Percentiles rank a stretch among this genome's conserved stretches.
phyloP scores from a whole-genome alignment of 37 sponge, comb jelly and placozoan genomes.

The Mnemiopsis leidyi region DNA sequence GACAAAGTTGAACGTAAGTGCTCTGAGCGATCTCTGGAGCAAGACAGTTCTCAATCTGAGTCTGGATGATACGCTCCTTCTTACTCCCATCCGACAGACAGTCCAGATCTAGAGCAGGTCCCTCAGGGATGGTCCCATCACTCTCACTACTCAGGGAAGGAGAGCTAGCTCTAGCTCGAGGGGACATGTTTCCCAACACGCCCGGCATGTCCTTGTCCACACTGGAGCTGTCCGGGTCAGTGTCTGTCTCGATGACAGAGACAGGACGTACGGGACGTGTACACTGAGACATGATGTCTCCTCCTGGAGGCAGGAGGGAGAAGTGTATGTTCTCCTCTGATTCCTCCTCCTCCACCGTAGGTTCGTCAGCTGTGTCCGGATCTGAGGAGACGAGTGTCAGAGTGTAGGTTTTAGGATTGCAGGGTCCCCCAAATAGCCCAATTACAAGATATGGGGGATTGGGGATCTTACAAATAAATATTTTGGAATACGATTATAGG shows the following conservation, averaged over 20 bases:
- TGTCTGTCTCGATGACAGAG: background rate
- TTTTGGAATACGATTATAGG: no score
- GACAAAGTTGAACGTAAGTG: conserved; percentile 22
- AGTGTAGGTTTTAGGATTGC: no score
- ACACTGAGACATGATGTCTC: background rate
- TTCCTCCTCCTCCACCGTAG: background rate
- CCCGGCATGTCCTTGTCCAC: background rate
- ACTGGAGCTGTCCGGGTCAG: background rate
- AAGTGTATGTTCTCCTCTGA: conserved; percentile 21
- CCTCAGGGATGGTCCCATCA: background rate
- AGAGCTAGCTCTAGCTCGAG: background rate
- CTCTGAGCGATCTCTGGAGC: conserved; percentile 50
- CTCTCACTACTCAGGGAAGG: background rate
- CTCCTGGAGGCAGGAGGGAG: conserved; percentile 3
- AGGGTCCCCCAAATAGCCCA: no score
- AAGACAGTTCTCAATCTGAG: conserved; percentile 13
- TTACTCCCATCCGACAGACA: background rate
- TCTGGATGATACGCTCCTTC: conserved; percentile 37
- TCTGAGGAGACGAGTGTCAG: background rate
- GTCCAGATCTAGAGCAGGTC: background rate
- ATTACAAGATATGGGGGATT: no score
- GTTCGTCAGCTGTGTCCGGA: background rate
- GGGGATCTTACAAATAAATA: no score
- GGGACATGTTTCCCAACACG: no score
- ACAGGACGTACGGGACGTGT: background rate